Percentiles rank a stretch among this genome's conserved stretches.
phyloP scores from a whole-genome alignment of 2,797 vertebrate species.

The Coracias cyanogaster region DNA sequence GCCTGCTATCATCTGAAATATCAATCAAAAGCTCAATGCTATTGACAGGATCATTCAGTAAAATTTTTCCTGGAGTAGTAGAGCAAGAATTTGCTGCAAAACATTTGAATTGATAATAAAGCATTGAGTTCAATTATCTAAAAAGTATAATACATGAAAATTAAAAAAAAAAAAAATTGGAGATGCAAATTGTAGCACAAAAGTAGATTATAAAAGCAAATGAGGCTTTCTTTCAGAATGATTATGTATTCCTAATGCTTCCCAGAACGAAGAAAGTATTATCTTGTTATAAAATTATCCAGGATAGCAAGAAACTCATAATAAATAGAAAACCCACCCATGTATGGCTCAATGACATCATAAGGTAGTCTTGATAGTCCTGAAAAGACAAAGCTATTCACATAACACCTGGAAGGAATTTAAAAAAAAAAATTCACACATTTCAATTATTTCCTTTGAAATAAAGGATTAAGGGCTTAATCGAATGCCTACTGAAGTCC shows the following conservation, averaged over 20 bases:
- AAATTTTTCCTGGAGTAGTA: background rate
- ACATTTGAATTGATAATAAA: background rate
- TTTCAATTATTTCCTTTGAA: too few species aligned
- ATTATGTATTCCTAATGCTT: background rate
- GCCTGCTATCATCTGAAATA: background rate
- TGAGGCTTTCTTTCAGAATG: background rate
- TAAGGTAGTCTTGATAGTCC: background rate
- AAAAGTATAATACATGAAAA: background rate
- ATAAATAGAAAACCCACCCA: background rate
- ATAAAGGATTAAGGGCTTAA: constrained; percentile 15
- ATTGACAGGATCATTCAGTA: background rate
- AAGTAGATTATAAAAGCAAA: background rate
- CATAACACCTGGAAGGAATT: background rate
- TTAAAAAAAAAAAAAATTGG: background rate
- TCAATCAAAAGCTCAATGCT: background rate
- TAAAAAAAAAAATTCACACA: background rate
- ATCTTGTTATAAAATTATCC: background rate
- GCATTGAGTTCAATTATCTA: background rate
- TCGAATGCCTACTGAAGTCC: background rate
- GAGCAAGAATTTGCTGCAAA: background rate
- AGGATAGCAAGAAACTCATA: background rate
- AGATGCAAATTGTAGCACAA: background rate
- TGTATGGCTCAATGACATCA: background rate
- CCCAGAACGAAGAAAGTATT: background rate
- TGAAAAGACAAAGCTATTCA: background rate